Evolutionary conservation across 2,113 vertebrate genomes (phyloP), one percentile per base, ranked within the genome.

Genomic region (Coturnix japonica): DNA sequence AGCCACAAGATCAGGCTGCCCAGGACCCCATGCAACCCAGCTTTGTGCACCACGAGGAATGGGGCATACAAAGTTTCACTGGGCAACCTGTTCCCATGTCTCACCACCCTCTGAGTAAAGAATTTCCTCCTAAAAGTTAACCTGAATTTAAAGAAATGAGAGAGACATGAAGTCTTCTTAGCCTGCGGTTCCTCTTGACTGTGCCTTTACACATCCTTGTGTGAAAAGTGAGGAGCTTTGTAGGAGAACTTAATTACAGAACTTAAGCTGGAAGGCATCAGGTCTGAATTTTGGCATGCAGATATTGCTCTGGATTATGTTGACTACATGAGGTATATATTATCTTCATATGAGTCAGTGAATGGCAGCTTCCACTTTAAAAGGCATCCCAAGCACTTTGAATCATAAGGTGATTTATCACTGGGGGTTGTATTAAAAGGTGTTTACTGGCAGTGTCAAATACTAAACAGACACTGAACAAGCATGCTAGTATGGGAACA

Each of bases 341-440:
- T 22, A 6, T 37, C 54, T 70, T 69, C 11, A 6, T 12, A 44
- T 61, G 69, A 76, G n/a, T 53, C 0, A 0, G 25, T 61, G 60
- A 83, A 80, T 78, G 53, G 61, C 30, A 81, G 6, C 18, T 23
- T 88, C 51, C 22, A 13, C 26, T 85, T 86, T 31, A 90, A 93
- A 93, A 70, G 70, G 11, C 46, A 51, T 51, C 13, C 21, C 7
- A 75, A 37, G 13, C 60, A 56, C 57, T 20, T 46, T 1, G 1
- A 30, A 79, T 86, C 28, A 14, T 15, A 81, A 53, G 13, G 23
- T 33, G 64, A 77, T 81, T 84, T 67, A 73, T 75, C 69, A 51
- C 46, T 57, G 53, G 39, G 39, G 70, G 18, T 74, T 31, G 23
- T 16, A 18, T 11, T 81, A 69, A 72, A 91, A 90, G 61, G 53